Conservation (phyloP, 2,888 invertebrate species). For the Sialis lutaria region DNA sequence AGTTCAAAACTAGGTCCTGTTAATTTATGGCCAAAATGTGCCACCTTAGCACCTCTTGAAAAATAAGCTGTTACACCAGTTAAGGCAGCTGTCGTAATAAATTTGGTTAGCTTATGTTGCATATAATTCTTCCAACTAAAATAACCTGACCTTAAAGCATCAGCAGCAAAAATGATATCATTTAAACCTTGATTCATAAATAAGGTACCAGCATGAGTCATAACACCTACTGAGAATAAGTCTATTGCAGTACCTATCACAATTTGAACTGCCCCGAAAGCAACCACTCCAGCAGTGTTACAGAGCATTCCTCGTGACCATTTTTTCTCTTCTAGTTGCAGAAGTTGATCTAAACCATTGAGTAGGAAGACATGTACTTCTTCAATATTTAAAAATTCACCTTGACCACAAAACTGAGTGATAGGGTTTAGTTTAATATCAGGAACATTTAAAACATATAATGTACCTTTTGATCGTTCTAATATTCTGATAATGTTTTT, state of each 20-base stretch:
- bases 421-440: conserved; percentile 7
- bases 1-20: neutral
- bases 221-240: conserved; percentile 8
- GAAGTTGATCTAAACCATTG: conserved; percentile 12
- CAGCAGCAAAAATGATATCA: conserved; percentile 13
- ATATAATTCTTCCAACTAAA: conserved; percentile 12
- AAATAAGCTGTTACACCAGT: conserved; percentile 6
- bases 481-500: conserved; percentile 3
- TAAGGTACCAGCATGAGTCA: conserved; percentile 10
- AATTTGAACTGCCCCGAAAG: conserved; percentile 12
- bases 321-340: conserved; percentile 11
- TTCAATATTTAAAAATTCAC: conserved; percentile 7
- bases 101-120: conserved; percentile 8
- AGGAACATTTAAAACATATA: conserved; percentile 7
- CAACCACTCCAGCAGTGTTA: conserved; percentile 7
- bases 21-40: conserved; percentile 9
- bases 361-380: conserved; percentile 11
- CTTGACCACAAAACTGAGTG: conserved; percentile 4
- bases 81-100: conserved; percentile 6
- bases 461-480: neutral
- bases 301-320: conserved; percentile 11
- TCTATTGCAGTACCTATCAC: conserved; percentile 10
- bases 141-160: conserved; percentile 9
- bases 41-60: conserved; percentile 6
- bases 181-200: conserved; percentile 13